Evolutionary conservation across 2,113 vertebrate species (phyloP), one percentile per base, ranked within the genome.

Genomic region (Pipa parva): DNA sequence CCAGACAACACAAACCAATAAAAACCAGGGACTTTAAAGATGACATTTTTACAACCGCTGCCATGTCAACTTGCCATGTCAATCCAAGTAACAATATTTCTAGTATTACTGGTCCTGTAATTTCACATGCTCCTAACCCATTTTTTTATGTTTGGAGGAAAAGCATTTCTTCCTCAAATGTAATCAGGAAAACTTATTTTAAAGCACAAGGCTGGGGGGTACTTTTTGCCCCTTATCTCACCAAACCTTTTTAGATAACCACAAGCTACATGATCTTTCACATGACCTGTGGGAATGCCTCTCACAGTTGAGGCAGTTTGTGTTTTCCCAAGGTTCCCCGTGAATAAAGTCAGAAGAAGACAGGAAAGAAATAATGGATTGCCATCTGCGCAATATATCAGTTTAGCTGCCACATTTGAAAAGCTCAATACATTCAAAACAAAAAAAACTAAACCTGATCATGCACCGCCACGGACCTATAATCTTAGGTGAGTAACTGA

Each of bases 231-330:
- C 57, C 59, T 71, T 71, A 55, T 49, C 60, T 42, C 18, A 54
- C 27, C 51, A 26, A 33, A 24, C 67, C 61, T 33, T 71, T 72
- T 69, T 58, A 76, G 37, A 70, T 52, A 73, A 67, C 55, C 64
- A 48, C 29, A 63, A 60, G 55, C 71, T 63, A 63, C 55, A 68
- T 36, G 55, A 71, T 75, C 77, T 79, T 76, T 83, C 72, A 78
- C 81, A 77, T 66, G 49, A 26, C 51, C 68, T 59, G 78, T 82
- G 77, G 84, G 71, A 75, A 28, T 6, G 54, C 4, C 29, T 36
- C 18, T 21, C 21, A 59, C 46, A 61, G 58, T 49, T 48, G 67
- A 61, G 71, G 27, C 45, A 66, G 24, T 71, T 52, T 66, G 28
- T 59, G 49, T 63, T 71, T 70, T 64, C 46, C 70, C 59, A 57